Evolutionary conservation across 2,888 invertebrate species (phyloP).

Genomic region (Lottia scabra): DNA sequence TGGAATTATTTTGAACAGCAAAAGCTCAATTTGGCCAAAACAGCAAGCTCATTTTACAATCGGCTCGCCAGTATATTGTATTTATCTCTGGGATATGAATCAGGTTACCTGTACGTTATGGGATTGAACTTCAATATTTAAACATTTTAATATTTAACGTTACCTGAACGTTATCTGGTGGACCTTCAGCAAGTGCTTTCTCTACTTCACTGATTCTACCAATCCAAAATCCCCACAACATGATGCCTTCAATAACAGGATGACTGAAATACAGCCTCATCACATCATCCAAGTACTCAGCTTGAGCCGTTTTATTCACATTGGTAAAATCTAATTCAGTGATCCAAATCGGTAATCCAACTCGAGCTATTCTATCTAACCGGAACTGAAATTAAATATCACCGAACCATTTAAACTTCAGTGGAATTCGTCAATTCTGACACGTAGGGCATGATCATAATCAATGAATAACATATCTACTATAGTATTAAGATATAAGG

Average conservation of each 20-base stretch:
- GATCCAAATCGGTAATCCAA: constrained; percentile 46
- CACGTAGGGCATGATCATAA: too few species aligned
- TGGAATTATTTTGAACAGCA: too few species aligned
- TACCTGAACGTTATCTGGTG: constrained; percentile 13
- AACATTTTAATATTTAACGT: not conserved
- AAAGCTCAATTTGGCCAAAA: too few species aligned
- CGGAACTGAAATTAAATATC: constrained; percentile 27
- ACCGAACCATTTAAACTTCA: too few species aligned
- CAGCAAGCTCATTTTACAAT: too few species aligned
- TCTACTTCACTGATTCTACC: not conserved
- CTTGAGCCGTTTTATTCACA: constrained; percentile 29
- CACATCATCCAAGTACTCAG: constrained; percentile 26
- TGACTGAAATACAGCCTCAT: constrained; percentile 30
- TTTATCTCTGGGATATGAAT: too few species aligned
- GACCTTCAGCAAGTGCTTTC: constrained; percentile 25
- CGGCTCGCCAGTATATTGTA: too few species aligned
- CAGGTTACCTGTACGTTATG: constrained; percentile 12
- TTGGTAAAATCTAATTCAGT: constrained; percentile 42
- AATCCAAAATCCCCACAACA: constrained; percentile 24
- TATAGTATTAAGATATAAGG: too few species aligned
- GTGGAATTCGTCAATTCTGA: too few species aligned
- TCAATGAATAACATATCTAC: too few species aligned
- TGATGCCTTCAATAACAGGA: constrained; percentile 30
- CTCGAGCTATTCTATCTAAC: constrained; percentile 37
- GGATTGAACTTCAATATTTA: constrained; percentile 13